phyloP scores from a whole-genome alignment of 2,113 vertebrate species.

The Hyperopisus bebe region DNA sequence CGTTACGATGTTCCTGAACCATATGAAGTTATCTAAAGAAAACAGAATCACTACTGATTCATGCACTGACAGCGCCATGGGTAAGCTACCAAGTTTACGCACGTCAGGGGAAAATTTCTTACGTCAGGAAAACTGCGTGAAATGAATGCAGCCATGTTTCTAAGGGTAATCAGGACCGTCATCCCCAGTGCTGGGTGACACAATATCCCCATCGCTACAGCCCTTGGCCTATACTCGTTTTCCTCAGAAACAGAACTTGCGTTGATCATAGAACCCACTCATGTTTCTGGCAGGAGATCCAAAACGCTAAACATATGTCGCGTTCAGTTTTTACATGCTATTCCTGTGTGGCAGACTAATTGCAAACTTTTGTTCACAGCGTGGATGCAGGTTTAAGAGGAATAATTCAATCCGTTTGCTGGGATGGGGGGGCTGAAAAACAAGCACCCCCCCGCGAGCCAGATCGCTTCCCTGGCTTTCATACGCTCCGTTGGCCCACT shows the following conservation, averaged over 20 bases:
- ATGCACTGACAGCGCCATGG: too few species aligned
- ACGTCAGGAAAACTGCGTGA: neutral
- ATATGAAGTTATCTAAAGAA: neutral
- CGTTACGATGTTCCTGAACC: neutral
- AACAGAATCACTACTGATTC: neutral
- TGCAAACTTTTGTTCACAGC: constrained; percentile 17
- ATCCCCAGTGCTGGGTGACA: neutral
- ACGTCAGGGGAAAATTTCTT: neutral
- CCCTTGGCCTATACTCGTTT: neutral
- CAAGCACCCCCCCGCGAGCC: neutral
- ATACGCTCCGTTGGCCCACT: constrained; percentile 4
- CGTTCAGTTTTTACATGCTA: constrained; percentile 12
- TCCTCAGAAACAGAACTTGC: neutral
- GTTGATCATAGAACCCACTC: neutral
- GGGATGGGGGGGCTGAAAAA: neutral
- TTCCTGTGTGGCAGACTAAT: neutral
- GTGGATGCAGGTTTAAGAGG: constrained; percentile 2
- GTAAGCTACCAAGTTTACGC: neutral
- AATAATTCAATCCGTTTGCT: constrained; percentile 8
- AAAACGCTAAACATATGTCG: constrained; percentile 30
- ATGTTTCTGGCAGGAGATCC: neutral
- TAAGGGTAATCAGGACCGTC: neutral
- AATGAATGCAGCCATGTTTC: neutral
- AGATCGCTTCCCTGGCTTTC: constrained; percentile 8
- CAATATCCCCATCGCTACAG: neutral